Percentiles rank a stretch among this genome's conserved stretches.
phyloP scores from a whole-genome alignment of 2,888 invertebrate species.

The Terebella lapidaria region DNA sequence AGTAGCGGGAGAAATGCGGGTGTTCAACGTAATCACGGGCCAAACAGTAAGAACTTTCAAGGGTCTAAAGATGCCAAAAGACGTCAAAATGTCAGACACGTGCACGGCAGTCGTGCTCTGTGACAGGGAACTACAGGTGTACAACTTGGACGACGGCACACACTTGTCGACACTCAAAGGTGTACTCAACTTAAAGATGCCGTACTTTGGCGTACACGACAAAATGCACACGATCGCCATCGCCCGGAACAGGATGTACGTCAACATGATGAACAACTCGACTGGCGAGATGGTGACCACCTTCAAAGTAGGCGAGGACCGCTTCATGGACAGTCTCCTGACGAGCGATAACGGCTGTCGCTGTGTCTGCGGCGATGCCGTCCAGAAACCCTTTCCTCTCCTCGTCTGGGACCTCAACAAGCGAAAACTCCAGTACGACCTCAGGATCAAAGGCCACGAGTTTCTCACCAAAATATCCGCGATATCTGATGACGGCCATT shows the following conservation, averaged over 20 bases:
- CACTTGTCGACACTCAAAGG: slow-evolving; percentile 68
- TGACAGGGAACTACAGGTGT: slow-evolving; percentile 73
- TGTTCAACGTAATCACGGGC: slow-evolving; percentile 68
- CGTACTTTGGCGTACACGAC: slow-evolving; percentile 80
- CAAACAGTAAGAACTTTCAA: slow-evolving; percentile 65
- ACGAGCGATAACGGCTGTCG: slow-evolving; percentile 84
- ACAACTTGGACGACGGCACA: slow-evolving; percentile 71
- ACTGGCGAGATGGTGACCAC: slow-evolving; percentile 78
- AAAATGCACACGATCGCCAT: slow-evolving; percentile 73
- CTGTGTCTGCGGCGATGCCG: slow-evolving; percentile 85
- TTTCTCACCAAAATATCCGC: slow-evolving; percentile 78
- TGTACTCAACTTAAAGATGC: slow-evolving; percentile 90
- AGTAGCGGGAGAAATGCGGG: slow-evolving; percentile 70
- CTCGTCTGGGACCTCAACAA: slow-evolving; percentile 84
- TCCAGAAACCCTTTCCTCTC: slow-evolving; percentile 84
- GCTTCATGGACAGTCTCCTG: slow-evolving; percentile 80
- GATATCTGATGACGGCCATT: slow-evolving; percentile 76
- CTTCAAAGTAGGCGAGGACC: slow-evolving; percentile 80
- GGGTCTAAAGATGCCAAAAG: slow-evolving; percentile 73
- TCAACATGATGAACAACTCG: slow-evolving; percentile 78
- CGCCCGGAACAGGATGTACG: slow-evolving; percentile 82
- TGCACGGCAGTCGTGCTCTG: slow-evolving; percentile 73
- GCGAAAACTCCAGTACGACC: slow-evolving; percentile 77
- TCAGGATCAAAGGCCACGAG: slow-evolving; percentile 83
- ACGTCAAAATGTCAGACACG: slow-evolving; percentile 69